A percentile compares a stretch with the other conserved stretches of the same genome.
Evolutionary conservation across 2,113 vertebrate genomes (phyloP).

Genomic region (Rallus limicola): DNA sequence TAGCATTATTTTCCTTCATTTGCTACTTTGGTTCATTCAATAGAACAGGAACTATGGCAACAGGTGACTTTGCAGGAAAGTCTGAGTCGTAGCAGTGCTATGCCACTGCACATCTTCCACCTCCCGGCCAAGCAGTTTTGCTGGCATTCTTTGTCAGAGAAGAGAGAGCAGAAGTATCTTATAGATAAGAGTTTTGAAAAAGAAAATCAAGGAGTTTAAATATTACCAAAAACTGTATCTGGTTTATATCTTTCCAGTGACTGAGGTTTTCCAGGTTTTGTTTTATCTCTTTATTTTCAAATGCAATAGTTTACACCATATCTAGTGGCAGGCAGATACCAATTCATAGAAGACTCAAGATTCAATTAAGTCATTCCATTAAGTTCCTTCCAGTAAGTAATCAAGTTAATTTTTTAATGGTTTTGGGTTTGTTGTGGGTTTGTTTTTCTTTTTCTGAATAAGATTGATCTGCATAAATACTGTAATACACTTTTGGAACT

Average conservation of each 20-base stretch:
- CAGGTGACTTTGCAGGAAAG: background rate
- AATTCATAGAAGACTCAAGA: background rate
- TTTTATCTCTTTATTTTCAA: background rate
- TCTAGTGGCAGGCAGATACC: background rate
- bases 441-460: background rate
- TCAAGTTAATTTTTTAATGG: background rate
- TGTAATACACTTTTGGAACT: background rate
- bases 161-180: background rate
- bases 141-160: background rate
- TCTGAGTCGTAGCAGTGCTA: background rate
- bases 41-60: background rate
- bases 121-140: background rate
- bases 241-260: background rate
- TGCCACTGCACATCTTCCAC: background rate
- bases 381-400: background rate
- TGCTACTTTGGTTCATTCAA: background rate
- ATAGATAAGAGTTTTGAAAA: background rate
- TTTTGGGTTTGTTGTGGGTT: too few species aligned
- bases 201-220: background rate
- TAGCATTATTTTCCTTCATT: background rate
- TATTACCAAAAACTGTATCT: accelerated
- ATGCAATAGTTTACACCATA: background rate
- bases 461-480: background rate
- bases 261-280: background rate
- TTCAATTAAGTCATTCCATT: background rate